Conservation (phyloP, 2,888 invertebrate species). For the Nomada goodeniana region DNA sequence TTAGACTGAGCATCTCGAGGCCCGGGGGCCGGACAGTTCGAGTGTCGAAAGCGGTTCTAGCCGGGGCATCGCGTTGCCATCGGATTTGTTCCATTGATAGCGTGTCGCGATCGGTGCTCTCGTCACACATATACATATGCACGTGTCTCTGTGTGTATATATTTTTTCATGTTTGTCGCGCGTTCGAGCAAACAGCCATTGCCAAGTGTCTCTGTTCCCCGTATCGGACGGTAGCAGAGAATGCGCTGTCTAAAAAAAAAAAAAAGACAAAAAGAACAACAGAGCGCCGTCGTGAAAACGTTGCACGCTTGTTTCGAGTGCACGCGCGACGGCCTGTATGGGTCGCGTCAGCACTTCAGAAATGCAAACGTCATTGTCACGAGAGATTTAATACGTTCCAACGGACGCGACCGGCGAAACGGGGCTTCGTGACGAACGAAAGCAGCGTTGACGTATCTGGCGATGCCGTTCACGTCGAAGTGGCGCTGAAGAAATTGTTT, state of each 20-base stretch:
- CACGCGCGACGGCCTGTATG: slow-evolving; percentile 36
- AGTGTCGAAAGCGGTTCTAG: slow-evolving; percentile 2
- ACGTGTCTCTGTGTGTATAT: background rate
- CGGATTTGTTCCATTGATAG: slow-evolving; percentile 33
- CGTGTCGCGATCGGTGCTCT: slow-evolving; percentile 23
- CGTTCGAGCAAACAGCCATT: slow-evolving; percentile 39
- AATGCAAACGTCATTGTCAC: slow-evolving; percentile 63
- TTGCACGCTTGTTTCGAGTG: slow-evolving; percentile 48
- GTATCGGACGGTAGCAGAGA: slow-evolving; percentile 40
- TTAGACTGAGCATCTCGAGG: slow-evolving; percentile 1
- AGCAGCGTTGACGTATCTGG: background rate
- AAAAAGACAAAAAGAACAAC: slow-evolving; percentile 8
- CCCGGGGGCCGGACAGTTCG: background rate
- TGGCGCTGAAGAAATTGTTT: background rate
- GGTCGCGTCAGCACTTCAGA: slow-evolving; percentile 55
- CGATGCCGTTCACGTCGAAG: background rate
- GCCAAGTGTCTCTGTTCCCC: slow-evolving; percentile 47
- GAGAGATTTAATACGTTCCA: slow-evolving; percentile 51
- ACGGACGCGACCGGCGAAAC: slow-evolving; percentile 27
- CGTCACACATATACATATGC: background rate
- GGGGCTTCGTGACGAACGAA: slow-evolving; percentile 16
- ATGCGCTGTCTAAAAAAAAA: background rate
- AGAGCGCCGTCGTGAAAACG: slow-evolving; percentile 42
- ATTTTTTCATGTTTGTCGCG: slow-evolving; percentile 30
- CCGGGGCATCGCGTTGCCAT: slow-evolving; percentile 1